A percentile compares a stretch with the other conserved stretches of the same genome.
These are phyloP conservation scores for Bujurquina vittata DNA, from an alignment of 2,113 vertebrate species.

Conservation along the genomic window DNA sequence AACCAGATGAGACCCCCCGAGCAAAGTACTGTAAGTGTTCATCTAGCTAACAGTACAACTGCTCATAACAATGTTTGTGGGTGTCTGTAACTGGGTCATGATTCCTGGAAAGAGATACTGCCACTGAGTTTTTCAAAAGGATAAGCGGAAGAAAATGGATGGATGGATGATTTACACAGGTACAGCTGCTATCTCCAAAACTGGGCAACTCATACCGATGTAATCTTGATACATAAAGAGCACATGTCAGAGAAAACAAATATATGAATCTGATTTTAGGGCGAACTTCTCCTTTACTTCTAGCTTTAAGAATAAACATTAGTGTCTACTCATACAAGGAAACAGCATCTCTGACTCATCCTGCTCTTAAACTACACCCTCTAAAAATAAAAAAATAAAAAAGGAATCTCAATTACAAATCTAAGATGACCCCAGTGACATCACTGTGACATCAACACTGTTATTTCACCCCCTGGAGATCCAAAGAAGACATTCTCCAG, in stretches of 20 bases:
- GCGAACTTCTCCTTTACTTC: neutral
- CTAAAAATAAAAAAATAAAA: neutral
- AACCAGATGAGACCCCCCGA: neutral
- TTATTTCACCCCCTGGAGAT: neutral
- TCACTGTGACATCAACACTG: neutral
- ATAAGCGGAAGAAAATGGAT: too few relatives aligned
- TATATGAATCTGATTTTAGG: neutral
- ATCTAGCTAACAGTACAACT: neutral
- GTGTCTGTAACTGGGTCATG: too few relatives aligned
- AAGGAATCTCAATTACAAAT: neutral
- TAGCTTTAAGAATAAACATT: neutral
- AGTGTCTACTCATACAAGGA: neutral
- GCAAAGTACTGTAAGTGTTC: neutral
- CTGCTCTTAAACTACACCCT: neutral
- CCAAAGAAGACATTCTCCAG: neutral
- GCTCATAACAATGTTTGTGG: neutral
- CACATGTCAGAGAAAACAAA: too few relatives aligned
- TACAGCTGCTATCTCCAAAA: neutral
- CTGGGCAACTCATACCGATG: fast-evolving
- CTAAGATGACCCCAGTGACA: neutral
- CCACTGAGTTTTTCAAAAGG: neutral
- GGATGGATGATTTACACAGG: neutral
- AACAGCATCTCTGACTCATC: neutral
- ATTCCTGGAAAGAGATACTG: neutral
- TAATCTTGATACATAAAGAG: too few relatives aligned